A percentile compares a stretch with the other conserved stretches of the same genome.
Evolutionary conservation across 2,888 invertebrate genomes (phyloP).

Genomic region (Petrolisthes cinctipes): DNA sequence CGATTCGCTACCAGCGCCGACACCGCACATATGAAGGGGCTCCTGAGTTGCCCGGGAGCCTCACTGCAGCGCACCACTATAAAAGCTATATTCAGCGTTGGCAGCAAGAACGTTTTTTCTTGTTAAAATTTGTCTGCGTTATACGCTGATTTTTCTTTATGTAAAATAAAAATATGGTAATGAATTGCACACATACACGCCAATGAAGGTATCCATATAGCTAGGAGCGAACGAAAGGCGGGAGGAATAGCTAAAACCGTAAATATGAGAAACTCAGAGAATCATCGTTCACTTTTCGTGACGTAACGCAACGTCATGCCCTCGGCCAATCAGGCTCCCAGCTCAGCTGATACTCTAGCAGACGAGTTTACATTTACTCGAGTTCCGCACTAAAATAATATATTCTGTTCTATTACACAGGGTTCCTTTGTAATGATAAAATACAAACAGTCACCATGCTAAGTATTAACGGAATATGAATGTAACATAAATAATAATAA

Average conservation of each 20-base stretch:
- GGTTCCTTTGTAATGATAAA: too few species aligned
- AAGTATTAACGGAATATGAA: background rate
- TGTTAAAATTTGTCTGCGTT: conserved; percentile 6
- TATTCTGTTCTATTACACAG: background rate
- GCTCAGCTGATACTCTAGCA: conserved; percentile 48
- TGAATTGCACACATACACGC: background rate
- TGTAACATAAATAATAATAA: background rate
- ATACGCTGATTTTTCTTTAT: background rate
- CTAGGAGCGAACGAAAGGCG: background rate
- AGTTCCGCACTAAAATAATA: conserved; percentile 7
- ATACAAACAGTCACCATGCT: background rate
- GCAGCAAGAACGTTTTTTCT: conserved; percentile 35
- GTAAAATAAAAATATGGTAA: background rate
- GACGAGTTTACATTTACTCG: conserved; percentile 31
- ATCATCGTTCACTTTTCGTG: conserved; percentile 46
- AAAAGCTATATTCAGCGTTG: conserved; percentile 41
- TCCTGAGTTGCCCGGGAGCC: conserved; percentile 21
- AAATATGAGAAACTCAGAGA: conserved; percentile 40
- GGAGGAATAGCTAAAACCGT: conserved; percentile 5
- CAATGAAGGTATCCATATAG: background rate
- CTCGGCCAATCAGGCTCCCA: conserved; percentile 43
- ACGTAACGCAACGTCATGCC: conserved; percentile 48
- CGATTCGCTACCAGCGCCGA: conserved; percentile 54
- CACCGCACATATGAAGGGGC: conserved; percentile 53
- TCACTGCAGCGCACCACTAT: conserved; percentile 26